Evolutionary conservation across 2,797 vertebrate genomes (phyloP).

Genomic region (Lindbergichthys nudifrons): DNA sequence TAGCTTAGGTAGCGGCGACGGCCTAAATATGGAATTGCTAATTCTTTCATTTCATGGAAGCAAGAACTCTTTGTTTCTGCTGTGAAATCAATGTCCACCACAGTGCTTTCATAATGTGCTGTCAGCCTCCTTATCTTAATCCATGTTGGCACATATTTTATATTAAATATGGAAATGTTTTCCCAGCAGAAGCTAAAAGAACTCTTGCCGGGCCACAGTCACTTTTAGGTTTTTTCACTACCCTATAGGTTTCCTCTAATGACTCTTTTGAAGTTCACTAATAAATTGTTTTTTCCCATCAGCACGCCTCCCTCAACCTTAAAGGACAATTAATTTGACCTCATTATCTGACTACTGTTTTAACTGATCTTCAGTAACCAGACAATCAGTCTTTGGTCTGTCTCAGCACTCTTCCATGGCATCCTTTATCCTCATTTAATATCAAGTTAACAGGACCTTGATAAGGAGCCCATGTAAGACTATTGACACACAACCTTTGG

Average conservation of each 20-base stretch:
- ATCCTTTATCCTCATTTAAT: conserved; percentile 34
- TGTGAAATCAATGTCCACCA: conserved; percentile 34
- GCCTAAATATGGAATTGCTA: conserved; percentile 9
- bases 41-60: conserved; percentile 42
- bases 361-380: conserved; percentile 51
- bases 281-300: conserved; percentile 70
- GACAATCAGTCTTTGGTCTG: conserved; percentile 53
- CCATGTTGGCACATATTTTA: background rate
- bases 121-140: conserved; percentile 4
- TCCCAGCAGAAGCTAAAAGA: conserved; percentile 53
- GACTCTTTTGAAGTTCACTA: conserved; percentile 63
- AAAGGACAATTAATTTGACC: conserved; percentile 72
- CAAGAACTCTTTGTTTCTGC: conserved; percentile 65
- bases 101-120: conserved; percentile 1
- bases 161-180: conserved; percentile 10
- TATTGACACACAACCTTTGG: conserved; percentile 65
- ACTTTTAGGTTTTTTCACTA: conserved; percentile 41
- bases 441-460: conserved; percentile 22
- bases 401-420: conserved; percentile 69
- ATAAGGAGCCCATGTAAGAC: conserved; percentile 63
- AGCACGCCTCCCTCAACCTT: conserved; percentile 62
- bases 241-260: conserved; percentile 49
- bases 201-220: conserved; percentile 39
- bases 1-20: conserved; percentile 13
- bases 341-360: conserved; percentile 48